These are phyloP conservation scores for Homalodisca vitripennis DNA, from an alignment of 1,140 invertebrate species.

Conservation along the genomic window DNA sequence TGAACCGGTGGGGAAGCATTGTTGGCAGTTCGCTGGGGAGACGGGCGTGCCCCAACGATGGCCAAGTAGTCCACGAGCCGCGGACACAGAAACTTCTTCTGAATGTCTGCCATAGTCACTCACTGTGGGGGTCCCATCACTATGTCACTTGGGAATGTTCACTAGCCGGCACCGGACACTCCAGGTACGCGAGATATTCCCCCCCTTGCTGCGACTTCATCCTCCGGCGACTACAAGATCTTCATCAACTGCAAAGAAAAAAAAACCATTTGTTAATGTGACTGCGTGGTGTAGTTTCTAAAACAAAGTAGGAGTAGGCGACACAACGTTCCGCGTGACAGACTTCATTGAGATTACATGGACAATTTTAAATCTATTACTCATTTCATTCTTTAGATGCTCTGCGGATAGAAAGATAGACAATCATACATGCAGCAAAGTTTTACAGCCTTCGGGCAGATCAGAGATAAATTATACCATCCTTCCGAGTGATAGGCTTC, in stretches of 20 bases:
- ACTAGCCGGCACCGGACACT: not conserved
- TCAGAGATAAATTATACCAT: no score
- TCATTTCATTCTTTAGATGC: no score
- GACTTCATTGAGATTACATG: no score
- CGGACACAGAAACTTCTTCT: slow-evolving; percentile 79
- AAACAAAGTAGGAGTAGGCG: no score
- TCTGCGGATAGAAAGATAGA: no score
- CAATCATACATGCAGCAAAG: no score
- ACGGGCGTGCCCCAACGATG: slow-evolving; percentile 86
- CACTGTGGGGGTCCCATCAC: not conserved
- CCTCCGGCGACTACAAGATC: not conserved
- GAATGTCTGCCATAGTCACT: slow-evolving; percentile 53
- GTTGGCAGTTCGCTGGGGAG: slow-evolving; percentile 56
- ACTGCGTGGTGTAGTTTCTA: no score
- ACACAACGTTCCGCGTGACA: no score
- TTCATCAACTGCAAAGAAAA: slow-evolving; percentile 23
- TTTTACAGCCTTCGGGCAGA: no score
- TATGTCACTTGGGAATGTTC: slow-evolving; percentile 26
- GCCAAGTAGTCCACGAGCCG: slow-evolving; percentile 93
- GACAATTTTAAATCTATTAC: no score
- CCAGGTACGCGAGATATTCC: not conserved
- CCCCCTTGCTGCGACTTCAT: not conserved
- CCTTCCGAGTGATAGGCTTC: no score
- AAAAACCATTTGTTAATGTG: no score
- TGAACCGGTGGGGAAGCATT: slow-evolving; percentile 67